Percentiles rank a stretch among this genome's conserved stretches.
phyloP scores from a whole-genome alignment of 2,888 invertebrate genomes.

The Petrolisthes cinctipes region DNA sequence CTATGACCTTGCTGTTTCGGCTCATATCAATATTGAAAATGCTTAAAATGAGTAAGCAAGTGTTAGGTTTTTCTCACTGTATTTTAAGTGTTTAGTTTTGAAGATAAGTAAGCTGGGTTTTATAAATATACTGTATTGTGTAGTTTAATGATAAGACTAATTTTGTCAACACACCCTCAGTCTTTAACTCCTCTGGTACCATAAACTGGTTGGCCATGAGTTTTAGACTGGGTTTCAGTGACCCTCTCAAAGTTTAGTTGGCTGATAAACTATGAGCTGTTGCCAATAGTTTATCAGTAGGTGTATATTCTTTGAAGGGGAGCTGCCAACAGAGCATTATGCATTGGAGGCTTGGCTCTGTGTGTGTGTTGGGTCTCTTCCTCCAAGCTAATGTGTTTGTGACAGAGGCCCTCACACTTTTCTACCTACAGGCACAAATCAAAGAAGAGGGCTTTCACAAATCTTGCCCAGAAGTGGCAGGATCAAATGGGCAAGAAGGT shows the following conservation, averaged over 20 bases:
- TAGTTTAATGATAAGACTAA: neutral
- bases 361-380: constrained; percentile 56
- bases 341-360: constrained; percentile 22
- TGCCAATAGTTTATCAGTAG: no score
- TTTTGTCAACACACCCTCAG: neutral
- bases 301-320: neutral
- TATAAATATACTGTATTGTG: no score
- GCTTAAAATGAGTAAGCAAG: no score
- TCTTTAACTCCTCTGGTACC: constrained; percentile 46
- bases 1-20: no score
- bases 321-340: constrained; percentile 23
- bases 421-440: constrained; percentile 89
- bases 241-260: neutral
- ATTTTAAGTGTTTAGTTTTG: no score
- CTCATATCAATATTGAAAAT: no score
- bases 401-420: constrained; percentile 58
- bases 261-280: neutral
- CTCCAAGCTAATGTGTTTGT: constrained; percentile 51
- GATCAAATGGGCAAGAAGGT: constrained; percentile 96
- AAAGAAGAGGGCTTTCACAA: constrained; percentile 99
- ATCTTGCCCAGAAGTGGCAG: constrained; percentile 98
- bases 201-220: constrained; percentile 32
- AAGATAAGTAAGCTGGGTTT: no score
- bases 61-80: no score
- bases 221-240: constrained; percentile 2